phyloP scores from a whole-genome alignment of 1,140 invertebrate genomes.

The Zaprionus nigranus region DNA sequence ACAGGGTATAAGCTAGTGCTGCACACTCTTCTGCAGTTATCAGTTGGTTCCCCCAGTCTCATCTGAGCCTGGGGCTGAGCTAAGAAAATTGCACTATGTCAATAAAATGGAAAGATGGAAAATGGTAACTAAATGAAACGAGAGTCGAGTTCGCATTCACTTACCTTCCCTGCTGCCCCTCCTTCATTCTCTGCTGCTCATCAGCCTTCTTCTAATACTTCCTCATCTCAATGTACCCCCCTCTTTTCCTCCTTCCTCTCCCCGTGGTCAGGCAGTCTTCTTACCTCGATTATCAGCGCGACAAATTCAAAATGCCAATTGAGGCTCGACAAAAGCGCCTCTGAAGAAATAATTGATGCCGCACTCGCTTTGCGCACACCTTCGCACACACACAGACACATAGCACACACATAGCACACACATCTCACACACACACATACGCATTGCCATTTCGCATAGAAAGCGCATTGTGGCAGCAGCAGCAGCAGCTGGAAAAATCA shows the following conservation, averaged over 20 bases:
- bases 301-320: slow-evolving; percentile 60
- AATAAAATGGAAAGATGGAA: slow-evolving; percentile 40
- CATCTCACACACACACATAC: neutral
- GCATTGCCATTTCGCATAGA: slow-evolving; percentile 19
- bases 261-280: neutral
- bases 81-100: slow-evolving; percentile 16
- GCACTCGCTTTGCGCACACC: neutral
- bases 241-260: neutral
- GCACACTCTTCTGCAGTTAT: neutral
- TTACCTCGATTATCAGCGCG: slow-evolving; percentile 32
- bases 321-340: slow-evolving; percentile 35
- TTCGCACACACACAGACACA: slow-evolving; percentile 7
- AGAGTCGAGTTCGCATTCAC: neutral
- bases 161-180: neutral
- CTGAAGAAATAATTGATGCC: slow-evolving; percentile 43
- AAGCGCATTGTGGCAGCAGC: slow-evolving; percentile 26
- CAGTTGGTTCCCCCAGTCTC: neutral
- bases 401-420: neutral
- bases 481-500: slow-evolving; percentile 50
- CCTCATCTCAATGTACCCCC: neutral
- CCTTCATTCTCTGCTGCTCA: neutral
- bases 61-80: neutral
- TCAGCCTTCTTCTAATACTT: neutral
- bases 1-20: neutral
- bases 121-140: slow-evolving; percentile 34